Evolutionary conservation across 2,797 vertebrate species (phyloP).

Genomic region (Lagodon rhomboides): DNA sequence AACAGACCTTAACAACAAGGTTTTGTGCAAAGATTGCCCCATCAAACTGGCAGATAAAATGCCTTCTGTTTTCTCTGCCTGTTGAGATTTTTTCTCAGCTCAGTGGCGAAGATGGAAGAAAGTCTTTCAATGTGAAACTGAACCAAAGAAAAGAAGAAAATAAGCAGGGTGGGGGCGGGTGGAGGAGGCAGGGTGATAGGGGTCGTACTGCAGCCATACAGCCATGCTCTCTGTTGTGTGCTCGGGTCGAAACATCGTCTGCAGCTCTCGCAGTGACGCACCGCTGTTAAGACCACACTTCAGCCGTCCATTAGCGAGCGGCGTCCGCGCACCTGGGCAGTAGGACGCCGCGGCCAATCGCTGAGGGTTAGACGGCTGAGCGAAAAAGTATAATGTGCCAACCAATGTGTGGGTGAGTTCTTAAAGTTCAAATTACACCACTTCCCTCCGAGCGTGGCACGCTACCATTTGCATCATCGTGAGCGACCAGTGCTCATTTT

Average conservation of each 20-base stretch:
- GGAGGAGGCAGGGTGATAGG: slow-evolving; percentile 1
- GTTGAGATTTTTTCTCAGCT: slow-evolving; percentile 60
- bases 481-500: slow-evolving; percentile 43
- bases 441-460: slow-evolving; percentile 42
- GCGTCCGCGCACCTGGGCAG: slow-evolving; percentile 43
- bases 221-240: slow-evolving; percentile 41
- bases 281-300: slow-evolving; percentile 43
- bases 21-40: slow-evolving; percentile 43
- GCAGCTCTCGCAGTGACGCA: slow-evolving; percentile 33
- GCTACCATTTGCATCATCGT: slow-evolving; percentile 35
- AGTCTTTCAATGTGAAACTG: slow-evolving; percentile 36
- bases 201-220: slow-evolving; percentile 10
- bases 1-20: slow-evolving; percentile 49
- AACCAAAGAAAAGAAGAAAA: slow-evolving; percentile 17
- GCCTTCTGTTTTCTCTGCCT: slow-evolving; percentile 58
- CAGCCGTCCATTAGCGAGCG: slow-evolving; percentile 50
- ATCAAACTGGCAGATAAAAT: slow-evolving; percentile 66
- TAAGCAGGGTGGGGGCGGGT: neutral
- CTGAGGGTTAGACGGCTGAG: slow-evolving; percentile 27
- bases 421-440: slow-evolving; percentile 58
- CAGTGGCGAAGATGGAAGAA: slow-evolving; percentile 43
- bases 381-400: slow-evolving; percentile 47
- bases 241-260: slow-evolving; percentile 47
- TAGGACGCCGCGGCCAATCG: slow-evolving; percentile 34
- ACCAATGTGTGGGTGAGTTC: slow-evolving; percentile 33